These are phyloP conservation scores for Melipona beecheii DNA, from an alignment of 2,888 invertebrate genomes.

Conservation along the genomic window DNA sequence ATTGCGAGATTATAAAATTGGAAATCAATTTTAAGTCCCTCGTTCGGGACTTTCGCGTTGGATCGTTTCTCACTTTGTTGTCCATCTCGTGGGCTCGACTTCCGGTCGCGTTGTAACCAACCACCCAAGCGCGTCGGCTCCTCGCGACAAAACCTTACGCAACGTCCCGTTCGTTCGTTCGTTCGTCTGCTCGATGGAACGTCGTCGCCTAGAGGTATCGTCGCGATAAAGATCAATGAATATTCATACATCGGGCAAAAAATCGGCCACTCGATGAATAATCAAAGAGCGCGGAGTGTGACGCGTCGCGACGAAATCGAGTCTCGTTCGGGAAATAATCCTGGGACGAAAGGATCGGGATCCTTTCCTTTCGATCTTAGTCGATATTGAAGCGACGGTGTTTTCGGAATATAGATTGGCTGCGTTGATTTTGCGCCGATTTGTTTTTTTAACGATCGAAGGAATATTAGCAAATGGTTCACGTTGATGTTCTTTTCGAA, in stretches of 20 bases:
- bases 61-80: not conserved
- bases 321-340: conserved; percentile 26
- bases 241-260: conserved; percentile 53
- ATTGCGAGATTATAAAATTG: too few species aligned
- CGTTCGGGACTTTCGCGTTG: not conserved
- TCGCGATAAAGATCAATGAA: conserved; percentile 59
- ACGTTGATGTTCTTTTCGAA: not conserved
- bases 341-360: not conserved
- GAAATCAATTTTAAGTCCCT: not conserved
- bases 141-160: conserved; percentile 31
- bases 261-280: conserved; percentile 62
- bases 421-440: not conserved
- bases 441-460: not conserved
- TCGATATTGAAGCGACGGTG: not conserved
- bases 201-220: conserved; percentile 51
- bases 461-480: not conserved
- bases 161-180: conserved; percentile 30
- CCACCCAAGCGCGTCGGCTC: not conserved
- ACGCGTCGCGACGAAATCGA: conserved; percentile 32
- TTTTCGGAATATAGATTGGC: not conserved
- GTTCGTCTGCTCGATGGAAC: conserved; percentile 26
- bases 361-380: not conserved
- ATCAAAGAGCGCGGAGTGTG: conserved; percentile 44
- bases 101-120: conserved; percentile 14
- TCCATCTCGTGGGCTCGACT: not conserved